phyloP scores from a whole-genome alignment of 2,113 vertebrate genomes.

The Aleadryas rufinucha region DNA sequence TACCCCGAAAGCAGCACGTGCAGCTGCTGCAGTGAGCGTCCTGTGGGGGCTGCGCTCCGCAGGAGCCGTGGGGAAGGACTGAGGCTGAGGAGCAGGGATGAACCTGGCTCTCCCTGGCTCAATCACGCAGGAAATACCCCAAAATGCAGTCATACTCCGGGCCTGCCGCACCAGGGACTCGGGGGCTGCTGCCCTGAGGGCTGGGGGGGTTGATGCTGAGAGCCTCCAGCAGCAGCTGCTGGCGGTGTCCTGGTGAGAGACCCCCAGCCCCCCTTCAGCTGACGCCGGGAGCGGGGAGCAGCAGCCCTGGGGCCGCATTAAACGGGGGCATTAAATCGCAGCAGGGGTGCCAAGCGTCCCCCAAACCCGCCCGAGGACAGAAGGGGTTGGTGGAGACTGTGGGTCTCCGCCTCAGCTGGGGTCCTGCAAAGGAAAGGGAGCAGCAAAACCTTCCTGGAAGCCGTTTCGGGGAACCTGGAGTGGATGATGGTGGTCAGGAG shows the following conservation, averaged over 20 bases:
- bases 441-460: neutral
- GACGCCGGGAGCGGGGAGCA: neutral
- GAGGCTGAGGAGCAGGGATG: neutral
- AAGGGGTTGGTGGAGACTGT: rapidly evolving
- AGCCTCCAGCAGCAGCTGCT: neutral
- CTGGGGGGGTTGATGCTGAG: neutral
- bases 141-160: neutral
- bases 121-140: rapidly evolving
- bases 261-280: neutral
- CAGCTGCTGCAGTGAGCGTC: rapidly evolving
- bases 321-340: neutral
- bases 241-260: rapidly evolving
- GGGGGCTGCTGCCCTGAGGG: rapidly evolving
- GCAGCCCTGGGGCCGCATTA: neutral
- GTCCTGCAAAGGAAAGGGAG: neutral
- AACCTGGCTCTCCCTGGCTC: neutral
- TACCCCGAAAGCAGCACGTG: rapidly evolving
- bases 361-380: neutral
- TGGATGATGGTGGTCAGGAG: neutral
- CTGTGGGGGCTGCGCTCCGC: rapidly evolving
- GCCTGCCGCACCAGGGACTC: neutral
- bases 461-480: rapidly evolving
- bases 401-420: neutral
- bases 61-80: neutral
- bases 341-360: neutral